Conservation (phyloP, 2,888 invertebrate species). For the Mesoligia furuncula region DNA sequence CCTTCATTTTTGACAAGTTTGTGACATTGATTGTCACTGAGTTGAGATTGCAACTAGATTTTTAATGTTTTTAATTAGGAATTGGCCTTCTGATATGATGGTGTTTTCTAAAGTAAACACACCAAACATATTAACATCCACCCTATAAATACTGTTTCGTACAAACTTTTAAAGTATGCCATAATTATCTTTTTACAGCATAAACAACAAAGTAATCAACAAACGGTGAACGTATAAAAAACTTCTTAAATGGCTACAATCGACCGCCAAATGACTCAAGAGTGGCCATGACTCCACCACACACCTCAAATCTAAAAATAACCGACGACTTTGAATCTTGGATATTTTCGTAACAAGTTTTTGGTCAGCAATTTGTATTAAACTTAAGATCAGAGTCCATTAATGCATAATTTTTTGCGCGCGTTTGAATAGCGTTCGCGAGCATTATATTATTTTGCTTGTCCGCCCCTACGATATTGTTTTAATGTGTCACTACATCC, state of each 20-base stretch:
- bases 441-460: background rate
- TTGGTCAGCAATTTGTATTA: constrained; percentile 51
- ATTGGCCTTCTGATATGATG: background rate
- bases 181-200: constrained; percentile 39
- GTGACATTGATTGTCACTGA: background rate
- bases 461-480: background rate
- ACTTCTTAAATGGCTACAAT: constrained; percentile 34
- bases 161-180: constrained; percentile 35
- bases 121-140: constrained; percentile 18
- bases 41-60: background rate
- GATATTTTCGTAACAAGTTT: constrained; percentile 73
- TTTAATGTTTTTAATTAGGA: no score
- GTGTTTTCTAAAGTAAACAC: constrained; percentile 21
- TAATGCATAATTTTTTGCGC: constrained; percentile 15
- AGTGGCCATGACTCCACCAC: constrained; percentile 67
- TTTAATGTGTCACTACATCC: background rate
- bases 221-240: constrained; percentile 54
- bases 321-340: constrained; percentile 59
- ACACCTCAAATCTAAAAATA: constrained; percentile 71
- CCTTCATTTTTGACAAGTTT: no score
- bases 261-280: constrained; percentile 67
- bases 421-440: background rate
- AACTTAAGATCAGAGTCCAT: constrained; percentile 26
- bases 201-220: constrained; percentile 54
- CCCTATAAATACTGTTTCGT: constrained; percentile 1